Percentiles rank a stretch among this genome's conserved stretches.
phyloP scores from a whole-genome alignment of 2,888 invertebrate species.

The Itoplectis maculator region DNA sequence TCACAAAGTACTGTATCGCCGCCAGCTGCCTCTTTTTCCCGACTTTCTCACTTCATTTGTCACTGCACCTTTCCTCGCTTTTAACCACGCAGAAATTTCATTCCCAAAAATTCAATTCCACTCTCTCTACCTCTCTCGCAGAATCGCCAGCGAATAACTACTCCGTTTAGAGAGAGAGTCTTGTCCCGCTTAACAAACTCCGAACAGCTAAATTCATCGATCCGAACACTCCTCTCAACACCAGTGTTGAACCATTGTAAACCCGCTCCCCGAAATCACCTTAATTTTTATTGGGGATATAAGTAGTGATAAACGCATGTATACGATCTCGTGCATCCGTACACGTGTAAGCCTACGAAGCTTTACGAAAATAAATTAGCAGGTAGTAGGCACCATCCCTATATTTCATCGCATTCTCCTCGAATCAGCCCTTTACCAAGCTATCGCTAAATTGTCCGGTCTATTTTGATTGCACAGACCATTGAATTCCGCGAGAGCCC shows the following conservation, averaged over 20 bases:
- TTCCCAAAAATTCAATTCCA: constrained; percentile 17
- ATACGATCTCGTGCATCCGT: constrained; percentile 23
- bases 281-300: constrained; percentile 41
- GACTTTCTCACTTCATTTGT: constrained; percentile 25
- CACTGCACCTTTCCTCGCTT: constrained; percentile 16
- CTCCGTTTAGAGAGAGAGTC: constrained; percentile 14
- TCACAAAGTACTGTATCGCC: constrained; percentile 51
- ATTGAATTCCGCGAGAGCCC: constrained; percentile 74
- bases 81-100: constrained; percentile 18
- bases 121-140: constrained; percentile 6
- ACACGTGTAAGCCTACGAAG: constrained; percentile 34
- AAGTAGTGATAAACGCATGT: constrained; percentile 45
- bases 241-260: constrained; percentile 59
- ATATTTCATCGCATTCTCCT: constrained; percentile 42
- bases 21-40: constrained; percentile 15
- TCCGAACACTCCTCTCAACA: constrained; percentile 6
- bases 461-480: constrained; percentile 74
- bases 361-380: constrained; percentile 78
- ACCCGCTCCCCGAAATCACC: constrained; percentile 34
- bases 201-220: constrained; percentile 19
- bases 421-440: constrained; percentile 20
- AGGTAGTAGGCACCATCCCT: constrained; percentile 70
- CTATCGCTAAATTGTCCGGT: constrained; percentile 29
- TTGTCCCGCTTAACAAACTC: not conserved
- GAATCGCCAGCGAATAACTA: constrained; percentile 58